Percentiles rank a stretch among this genome's conserved stretches.
Evolutionary conservation across 2,797 vertebrate genomes (phyloP).

Genomic region (Bothrops alternatus): DNA sequence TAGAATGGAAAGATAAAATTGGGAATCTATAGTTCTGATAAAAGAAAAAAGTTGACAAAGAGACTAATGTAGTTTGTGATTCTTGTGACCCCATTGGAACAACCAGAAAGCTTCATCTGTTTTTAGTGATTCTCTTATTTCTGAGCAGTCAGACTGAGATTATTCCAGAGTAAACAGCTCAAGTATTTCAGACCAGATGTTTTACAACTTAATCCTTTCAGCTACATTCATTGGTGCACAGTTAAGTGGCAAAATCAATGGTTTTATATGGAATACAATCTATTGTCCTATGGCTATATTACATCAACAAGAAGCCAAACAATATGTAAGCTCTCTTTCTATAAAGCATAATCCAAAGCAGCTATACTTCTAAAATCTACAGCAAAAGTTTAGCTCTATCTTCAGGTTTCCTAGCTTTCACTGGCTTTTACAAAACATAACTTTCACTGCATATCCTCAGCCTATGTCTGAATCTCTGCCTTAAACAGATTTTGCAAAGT

Average conservation of each 20-base stretch:
- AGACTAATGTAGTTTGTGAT: not conserved
- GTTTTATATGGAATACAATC: slow-evolving; percentile 29
- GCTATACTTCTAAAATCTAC: slow-evolving; percentile 28
- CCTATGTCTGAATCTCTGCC: slow-evolving; percentile 25
- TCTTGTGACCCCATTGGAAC: not conserved
- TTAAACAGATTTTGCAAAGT: slow-evolving; percentile 59
- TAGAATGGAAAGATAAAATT: slow-evolving; percentile 2
- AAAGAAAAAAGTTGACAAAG: not conserved
- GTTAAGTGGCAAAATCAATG: slow-evolving; percentile 16
- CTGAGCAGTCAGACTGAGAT: slow-evolving; percentile 17
- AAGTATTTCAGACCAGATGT: slow-evolving; percentile 28
- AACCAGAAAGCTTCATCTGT: not conserved
- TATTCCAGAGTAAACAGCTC: slow-evolving; percentile 30
- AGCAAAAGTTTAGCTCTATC: slow-evolving; percentile 30
- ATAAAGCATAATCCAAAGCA: slow-evolving; percentile 33
- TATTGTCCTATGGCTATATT: slow-evolving; percentile 22
- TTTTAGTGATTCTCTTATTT: slow-evolving; percentile 20
- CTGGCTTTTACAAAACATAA: slow-evolving; percentile 43
- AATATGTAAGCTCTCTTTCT: slow-evolving; percentile 34
- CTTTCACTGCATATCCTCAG: slow-evolving; percentile 22
- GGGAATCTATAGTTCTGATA: not conserved
- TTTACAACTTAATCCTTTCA: slow-evolving; percentile 29
- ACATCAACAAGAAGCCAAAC: slow-evolving; percentile 24
- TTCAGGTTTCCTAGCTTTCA: slow-evolving; percentile 40
- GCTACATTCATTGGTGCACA: not conserved